Conservation (phyloP, 2,113 vertebrate species). For the Grammomys surdaster region DNA sequence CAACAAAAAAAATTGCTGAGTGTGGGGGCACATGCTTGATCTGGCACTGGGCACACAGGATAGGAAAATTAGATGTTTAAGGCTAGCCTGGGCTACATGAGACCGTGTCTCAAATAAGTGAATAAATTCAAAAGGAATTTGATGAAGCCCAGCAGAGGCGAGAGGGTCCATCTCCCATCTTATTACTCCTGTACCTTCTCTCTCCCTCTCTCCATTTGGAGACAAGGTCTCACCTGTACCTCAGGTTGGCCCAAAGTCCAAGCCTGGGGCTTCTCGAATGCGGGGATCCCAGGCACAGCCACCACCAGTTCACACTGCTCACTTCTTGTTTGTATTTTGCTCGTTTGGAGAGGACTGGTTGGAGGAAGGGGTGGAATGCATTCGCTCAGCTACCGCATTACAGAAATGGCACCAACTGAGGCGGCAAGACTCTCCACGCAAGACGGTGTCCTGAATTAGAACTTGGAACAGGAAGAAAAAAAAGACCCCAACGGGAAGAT, state of each 20-base stretch:
- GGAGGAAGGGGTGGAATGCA: slow-evolving; percentile 5
- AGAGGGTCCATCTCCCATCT: neutral
- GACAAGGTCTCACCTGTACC: neutral
- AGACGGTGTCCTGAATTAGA: neutral
- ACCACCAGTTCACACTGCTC: neutral
- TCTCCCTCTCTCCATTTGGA: neutral
- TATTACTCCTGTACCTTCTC: neutral
- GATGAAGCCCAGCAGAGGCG: neutral
- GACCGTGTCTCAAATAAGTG: neutral
- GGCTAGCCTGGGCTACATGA: neutral
- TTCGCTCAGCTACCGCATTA: neutral
- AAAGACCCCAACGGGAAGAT: neutral
- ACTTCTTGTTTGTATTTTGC: slow-evolving; percentile 37
- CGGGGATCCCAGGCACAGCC: neutral
- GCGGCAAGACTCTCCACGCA: neutral
- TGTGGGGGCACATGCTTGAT: too few relatives aligned
- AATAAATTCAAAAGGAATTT: neutral
- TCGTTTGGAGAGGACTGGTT: neutral
- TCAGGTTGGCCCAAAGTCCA: neutral
- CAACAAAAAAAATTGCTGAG: neutral
- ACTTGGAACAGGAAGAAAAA: neutral
- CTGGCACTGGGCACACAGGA: neutral
- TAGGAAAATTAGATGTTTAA: neutral
- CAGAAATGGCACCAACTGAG: neutral
- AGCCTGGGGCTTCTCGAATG: neutral